phyloP scores from a whole-genome alignment of 2,113 vertebrate genomes.

The Pseudonaja textilis region DNA sequence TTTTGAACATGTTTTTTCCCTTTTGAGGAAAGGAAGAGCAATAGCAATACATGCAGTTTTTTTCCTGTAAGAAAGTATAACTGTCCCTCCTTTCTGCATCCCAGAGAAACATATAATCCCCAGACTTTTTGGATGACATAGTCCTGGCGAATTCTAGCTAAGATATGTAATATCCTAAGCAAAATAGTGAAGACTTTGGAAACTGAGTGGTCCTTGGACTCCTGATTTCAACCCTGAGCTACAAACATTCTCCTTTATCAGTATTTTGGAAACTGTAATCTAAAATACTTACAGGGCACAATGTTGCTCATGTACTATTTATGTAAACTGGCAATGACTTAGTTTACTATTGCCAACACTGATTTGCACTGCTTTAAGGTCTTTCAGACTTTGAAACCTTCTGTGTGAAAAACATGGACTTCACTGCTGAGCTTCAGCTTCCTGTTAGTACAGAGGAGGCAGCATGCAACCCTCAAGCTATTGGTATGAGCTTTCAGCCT shows the following conservation, averaged over 20 bases:
- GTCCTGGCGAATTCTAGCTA: not conserved
- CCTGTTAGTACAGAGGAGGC: not conserved
- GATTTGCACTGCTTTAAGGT: not conserved
- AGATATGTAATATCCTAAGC: not conserved
- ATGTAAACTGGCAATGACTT: not conserved
- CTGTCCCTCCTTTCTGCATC: not conserved
- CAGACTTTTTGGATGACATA: not conserved
- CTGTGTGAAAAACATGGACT: not conserved
- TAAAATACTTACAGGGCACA: not conserved
- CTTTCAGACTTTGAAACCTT: not conserved
- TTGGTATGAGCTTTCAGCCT: not conserved
- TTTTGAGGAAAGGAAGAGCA: not conserved
- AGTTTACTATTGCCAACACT: not conserved
- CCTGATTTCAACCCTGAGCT: not conserved
- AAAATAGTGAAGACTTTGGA: not conserved
- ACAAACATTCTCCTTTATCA: not conserved
- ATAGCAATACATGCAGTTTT: not conserved
- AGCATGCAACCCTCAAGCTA: not conserved
- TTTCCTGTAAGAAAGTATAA: not conserved
- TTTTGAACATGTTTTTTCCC: not conserved
- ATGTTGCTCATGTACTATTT: not conserved
- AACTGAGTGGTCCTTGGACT: not conserved
- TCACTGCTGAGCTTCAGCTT: not conserved
- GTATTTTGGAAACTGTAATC: not conserved
- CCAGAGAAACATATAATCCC: not conserved